phyloP scores from a whole-genome alignment of 2,797 vertebrate genomes.

The Coluber constrictor region DNA sequence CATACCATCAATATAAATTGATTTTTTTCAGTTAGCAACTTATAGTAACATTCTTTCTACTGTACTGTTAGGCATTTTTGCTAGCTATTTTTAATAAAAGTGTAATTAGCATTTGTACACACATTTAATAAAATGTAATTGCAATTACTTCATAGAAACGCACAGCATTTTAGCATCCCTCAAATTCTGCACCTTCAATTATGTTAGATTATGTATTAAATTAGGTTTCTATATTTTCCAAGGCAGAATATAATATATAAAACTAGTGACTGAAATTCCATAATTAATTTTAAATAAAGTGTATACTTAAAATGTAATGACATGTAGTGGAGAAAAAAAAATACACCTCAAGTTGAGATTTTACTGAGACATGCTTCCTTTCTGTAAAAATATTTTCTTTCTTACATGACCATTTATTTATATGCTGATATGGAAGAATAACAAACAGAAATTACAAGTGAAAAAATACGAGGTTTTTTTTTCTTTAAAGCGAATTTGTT shows the following conservation, averaged over 20 bases:
- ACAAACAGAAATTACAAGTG: background rate
- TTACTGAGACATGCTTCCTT: background rate
- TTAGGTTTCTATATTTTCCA: slow-evolving; percentile 24
- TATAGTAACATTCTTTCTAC: background rate
- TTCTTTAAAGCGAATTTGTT: background rate
- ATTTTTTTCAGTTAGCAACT: background rate
- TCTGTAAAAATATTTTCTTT: background rate
- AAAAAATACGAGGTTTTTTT: fast-evolving
- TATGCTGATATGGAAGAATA: fast-evolving
- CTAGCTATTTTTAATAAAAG: background rate
- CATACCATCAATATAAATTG: background rate
- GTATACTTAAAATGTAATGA: slow-evolving; percentile 30
- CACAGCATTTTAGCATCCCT: background rate
- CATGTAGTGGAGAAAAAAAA: background rate
- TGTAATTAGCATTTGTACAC: background rate
- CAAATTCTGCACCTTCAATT: slow-evolving; percentile 25
- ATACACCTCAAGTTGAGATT: background rate
- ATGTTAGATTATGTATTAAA: slow-evolving; percentile 6
- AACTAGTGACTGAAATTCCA: slow-evolving; percentile 42
- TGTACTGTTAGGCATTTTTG: background rate
- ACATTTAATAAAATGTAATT: background rate
- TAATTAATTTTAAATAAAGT: slow-evolving; percentile 35
- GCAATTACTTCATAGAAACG: background rate
- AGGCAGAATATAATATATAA: slow-evolving; percentile 16
- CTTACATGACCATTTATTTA: fast-evolving